Evolutionary conservation across 2,888 invertebrate genomes (phyloP).

Genomic region (Deroplatys truncata): DNA sequence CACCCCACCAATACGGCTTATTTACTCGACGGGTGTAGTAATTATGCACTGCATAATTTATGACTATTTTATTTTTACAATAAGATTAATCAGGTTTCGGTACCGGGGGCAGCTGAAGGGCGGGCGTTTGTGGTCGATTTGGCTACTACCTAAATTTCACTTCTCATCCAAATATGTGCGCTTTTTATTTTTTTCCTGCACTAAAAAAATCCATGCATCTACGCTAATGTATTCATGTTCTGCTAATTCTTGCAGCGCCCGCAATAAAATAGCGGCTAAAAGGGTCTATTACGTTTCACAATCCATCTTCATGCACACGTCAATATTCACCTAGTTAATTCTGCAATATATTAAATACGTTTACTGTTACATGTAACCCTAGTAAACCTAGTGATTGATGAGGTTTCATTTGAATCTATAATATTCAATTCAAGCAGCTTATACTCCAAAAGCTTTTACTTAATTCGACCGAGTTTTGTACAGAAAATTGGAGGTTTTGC

Average conservation of each 20-base stretch:
- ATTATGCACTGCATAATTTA: neutral
- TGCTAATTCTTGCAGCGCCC: neutral
- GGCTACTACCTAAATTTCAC: neutral
- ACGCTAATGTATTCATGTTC: neutral
- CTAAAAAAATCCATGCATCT: neutral
- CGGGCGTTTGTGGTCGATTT: neutral
- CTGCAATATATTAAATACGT: no score
- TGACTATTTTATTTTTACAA: neutral
- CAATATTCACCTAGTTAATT: neutral
- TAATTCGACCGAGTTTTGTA: no score
- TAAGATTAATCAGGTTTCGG: neutral
- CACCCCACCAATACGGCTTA: neutral
- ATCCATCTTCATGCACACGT: neutral
- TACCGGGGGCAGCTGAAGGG: neutral
- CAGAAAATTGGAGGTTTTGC: no score
- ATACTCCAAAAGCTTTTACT: no score
- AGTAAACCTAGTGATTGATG: no score
- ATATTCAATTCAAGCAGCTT: no score
- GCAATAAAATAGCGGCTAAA: neutral
- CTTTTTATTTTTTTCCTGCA: neutral
- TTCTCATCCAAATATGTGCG: neutral
- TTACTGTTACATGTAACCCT: no score
- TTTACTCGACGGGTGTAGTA: neutral
- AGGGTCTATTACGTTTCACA: neutral
- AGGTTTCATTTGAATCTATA: no score